Conservation (phyloP, 2,113 vertebrate genomes). For the Acanthochromis polyacanthus region DNA sequence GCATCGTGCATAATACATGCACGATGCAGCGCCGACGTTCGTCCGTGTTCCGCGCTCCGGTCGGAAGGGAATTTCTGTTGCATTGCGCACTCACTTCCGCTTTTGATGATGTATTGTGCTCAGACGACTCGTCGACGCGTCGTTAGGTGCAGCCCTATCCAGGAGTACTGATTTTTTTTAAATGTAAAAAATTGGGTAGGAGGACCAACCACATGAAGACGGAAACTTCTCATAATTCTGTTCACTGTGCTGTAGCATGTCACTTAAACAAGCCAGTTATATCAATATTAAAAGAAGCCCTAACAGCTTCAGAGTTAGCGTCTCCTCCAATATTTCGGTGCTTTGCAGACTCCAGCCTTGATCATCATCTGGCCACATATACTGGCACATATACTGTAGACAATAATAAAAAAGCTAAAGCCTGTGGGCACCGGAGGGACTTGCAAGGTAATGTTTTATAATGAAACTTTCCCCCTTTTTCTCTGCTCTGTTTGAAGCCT, state of each 20-base stretch:
- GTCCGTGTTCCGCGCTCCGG: no score
- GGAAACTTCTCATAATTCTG: no score
- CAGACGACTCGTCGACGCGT: no score
- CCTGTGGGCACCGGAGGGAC: neutral
- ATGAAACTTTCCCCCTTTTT: neutral
- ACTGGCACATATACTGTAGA: neutral
- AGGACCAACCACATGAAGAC: no score
- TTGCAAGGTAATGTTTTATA: slow-evolving; percentile 45
- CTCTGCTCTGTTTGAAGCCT: slow-evolving; percentile 45
- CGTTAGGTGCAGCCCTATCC: no score
- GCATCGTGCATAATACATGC: no score
- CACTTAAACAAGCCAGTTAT: neutral
- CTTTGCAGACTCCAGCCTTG: slow-evolving; percentile 2
- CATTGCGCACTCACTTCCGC: no score
- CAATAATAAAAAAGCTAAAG: slow-evolving; percentile 5
- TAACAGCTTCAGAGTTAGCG: neutral
- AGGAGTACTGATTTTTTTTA: no score
- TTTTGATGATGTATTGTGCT: no score
- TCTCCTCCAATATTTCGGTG: slow-evolving; percentile 35
- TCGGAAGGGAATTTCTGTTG: no score
- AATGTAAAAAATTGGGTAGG: no score
- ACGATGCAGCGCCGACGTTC: no score
- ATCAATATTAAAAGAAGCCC: slow-evolving; percentile 14
- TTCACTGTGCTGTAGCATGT: neutral
- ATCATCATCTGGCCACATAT: slow-evolving; percentile 7